Percentiles rank a stretch among this genome's conserved stretches.
These are phyloP conservation scores for Ameiurus melas DNA, from an alignment of 2,113 vertebrate species.

Conservation along the genomic window DNA sequence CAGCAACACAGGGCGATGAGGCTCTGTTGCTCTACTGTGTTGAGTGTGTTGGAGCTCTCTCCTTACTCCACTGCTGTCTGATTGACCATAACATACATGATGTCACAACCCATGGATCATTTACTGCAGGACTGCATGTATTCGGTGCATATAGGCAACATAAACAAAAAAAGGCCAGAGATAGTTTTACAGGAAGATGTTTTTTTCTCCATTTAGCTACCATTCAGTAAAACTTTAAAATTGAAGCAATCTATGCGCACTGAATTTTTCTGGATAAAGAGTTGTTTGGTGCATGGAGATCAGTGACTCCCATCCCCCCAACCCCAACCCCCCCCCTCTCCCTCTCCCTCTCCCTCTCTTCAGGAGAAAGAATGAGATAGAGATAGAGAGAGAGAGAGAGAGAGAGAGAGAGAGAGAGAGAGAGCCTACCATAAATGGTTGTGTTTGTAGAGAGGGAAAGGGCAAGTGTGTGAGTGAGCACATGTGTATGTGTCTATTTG, in stretches of 20 bases:
- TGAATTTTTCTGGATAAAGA: slow-evolving; percentile 25
- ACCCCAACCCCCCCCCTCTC: slow-evolving; percentile 11
- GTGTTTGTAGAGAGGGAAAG: slow-evolving; percentile 67
- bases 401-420: slow-evolving; percentile 36
- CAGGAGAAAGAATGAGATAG: slow-evolving; percentile 32
- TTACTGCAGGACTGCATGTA: background rate
- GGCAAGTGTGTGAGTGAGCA: slow-evolving; percentile 50
- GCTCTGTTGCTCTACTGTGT: background rate
- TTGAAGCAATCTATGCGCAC: slow-evolving; percentile 19
- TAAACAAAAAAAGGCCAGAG: background rate
- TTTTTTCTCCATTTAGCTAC: background rate
- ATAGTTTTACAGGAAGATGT: background rate
- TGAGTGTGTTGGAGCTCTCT: background rate
- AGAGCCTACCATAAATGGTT: slow-evolving; percentile 74
- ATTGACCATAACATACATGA: background rate
- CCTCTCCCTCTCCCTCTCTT: slow-evolving; percentile 16
- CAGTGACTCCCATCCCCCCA: background rate
- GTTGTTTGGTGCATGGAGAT: slow-evolving; percentile 37
- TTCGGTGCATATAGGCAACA: background rate
- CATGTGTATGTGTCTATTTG: slow-evolving; percentile 27
- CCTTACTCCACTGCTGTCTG: background rate
- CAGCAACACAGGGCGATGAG: background rate
- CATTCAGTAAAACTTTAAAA: slow-evolving; percentile 5
- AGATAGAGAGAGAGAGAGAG: slow-evolving; percentile 40
- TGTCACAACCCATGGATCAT: background rate